These are phyloP conservation scores for Apodemia zela DNA, from an alignment of 2,888 invertebrate species.

Conservation along the genomic window DNA sequence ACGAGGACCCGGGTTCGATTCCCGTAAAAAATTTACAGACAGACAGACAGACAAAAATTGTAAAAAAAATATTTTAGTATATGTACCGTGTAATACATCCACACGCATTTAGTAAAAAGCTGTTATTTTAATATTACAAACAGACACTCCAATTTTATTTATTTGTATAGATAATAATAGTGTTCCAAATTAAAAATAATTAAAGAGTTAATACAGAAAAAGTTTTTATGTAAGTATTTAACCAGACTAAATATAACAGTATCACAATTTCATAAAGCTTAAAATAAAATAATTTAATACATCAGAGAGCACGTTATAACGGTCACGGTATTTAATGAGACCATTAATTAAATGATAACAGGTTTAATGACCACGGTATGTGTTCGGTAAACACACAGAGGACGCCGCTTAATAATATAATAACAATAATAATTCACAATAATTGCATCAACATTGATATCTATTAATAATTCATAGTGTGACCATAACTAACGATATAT, in stretches of 20 bases:
- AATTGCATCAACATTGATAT: constrained; percentile 5
- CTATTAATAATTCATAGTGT: constrained; percentile 7
- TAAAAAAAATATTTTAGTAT: no score
- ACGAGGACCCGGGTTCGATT: no score
- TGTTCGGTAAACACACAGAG: neutral
- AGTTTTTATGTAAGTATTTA: no score
- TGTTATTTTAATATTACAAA: no score
- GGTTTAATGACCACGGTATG: neutral
- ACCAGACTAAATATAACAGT: neutral
- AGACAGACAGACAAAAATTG: no score
- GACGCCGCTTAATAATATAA: neutral
- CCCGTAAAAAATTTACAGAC: no score
- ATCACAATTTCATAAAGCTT: neutral
- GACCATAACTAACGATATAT: neutral
- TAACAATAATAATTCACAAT: constrained; percentile 6
- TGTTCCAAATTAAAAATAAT: no score
- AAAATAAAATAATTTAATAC: neutral
- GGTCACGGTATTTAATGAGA: neutral
- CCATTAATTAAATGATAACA: constrained; percentile 6
- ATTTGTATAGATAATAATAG: no score
- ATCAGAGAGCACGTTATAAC: neutral
- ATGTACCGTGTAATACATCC: no score
- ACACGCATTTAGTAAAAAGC: no score
- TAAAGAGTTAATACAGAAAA: no score
- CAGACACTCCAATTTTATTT: no score